Evolutionary conservation across 2,888 invertebrate genomes (phyloP).

Genomic region (Amorpha juglandis): DNA sequence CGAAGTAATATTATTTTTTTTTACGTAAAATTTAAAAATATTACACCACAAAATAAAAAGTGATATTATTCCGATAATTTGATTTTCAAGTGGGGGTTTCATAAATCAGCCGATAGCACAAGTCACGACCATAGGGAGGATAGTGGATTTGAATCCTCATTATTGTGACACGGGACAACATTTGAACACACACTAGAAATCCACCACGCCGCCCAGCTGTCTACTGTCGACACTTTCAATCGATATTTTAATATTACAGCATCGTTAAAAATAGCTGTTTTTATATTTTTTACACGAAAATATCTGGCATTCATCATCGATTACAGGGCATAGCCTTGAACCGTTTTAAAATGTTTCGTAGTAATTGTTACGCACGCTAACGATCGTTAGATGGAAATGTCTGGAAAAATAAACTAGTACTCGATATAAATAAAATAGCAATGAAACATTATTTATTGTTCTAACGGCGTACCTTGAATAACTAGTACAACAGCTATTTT

Average conservation of each 20-base stretch:
- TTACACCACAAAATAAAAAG: no score
- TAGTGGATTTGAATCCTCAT: not conserved
- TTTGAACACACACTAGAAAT: not conserved
- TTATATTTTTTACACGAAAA: not conserved
- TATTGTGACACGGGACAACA: not conserved
- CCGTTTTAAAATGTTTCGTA: not conserved
- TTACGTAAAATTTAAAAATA: no score
- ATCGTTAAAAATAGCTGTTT: not conserved
- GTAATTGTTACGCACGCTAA: not conserved
- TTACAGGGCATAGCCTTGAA: constrained; percentile 9
- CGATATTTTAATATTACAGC: not conserved
- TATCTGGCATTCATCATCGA: not conserved
- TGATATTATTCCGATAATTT: no score
- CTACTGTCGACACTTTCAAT: not conserved
- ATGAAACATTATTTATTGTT: not conserved
- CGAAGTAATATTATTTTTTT: no score
- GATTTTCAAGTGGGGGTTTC: no score
- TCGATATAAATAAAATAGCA: not conserved
- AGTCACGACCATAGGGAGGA: not conserved
- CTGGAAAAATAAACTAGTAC: not conserved
- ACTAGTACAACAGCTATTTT: not conserved
- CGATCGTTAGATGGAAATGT: not conserved
- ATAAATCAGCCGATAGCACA: no score
- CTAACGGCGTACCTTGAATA: not conserved
- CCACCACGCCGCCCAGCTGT: not conserved